These are phyloP conservation scores for Scortum barcoo DNA, from an alignment of 2,113 vertebrate genomes.

Conservation along the genomic window DNA sequence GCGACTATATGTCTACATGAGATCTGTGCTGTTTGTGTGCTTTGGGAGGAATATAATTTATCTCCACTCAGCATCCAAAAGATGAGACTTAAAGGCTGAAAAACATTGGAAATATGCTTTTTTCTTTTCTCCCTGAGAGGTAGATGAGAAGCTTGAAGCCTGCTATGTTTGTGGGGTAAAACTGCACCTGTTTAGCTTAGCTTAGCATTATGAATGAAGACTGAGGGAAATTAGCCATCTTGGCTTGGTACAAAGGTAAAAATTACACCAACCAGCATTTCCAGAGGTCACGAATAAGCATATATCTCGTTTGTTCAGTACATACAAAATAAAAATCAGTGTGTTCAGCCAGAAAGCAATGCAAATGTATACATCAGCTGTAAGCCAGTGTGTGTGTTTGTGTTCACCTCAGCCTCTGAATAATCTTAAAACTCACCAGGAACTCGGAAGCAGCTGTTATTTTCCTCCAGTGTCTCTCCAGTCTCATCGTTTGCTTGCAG, in stretches of 20 bases:
- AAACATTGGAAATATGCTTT: background rate
- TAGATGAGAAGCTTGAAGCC: too few relatives aligned
- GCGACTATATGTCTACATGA: background rate
- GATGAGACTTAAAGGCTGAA: background rate
- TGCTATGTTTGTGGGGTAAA: too few relatives aligned
- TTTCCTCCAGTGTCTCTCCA: background rate
- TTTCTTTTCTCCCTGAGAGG: too few relatives aligned
- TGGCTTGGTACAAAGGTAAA: background rate
- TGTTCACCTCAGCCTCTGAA: background rate
- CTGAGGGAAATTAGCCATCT: background rate
- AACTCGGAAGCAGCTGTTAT: too few relatives aligned
- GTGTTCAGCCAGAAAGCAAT: background rate
- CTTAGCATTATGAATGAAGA: background rate
- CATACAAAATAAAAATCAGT: background rate
- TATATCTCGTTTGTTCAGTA: background rate
- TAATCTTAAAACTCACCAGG: background rate
- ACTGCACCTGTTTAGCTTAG: background rate
- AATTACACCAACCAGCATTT: too few relatives aligned
- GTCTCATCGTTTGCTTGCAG: background rate
- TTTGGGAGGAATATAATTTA: background rate
- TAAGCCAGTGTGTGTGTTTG: background rate
- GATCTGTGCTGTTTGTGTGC: slow-evolving; percentile 9
- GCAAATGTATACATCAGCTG: too few relatives aligned
- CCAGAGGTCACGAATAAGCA: background rate
- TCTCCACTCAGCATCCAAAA: background rate